Percentiles rank a stretch among this genome's conserved stretches.
Conservation (phyloP, 1,140 invertebrate genomes). For the Drosophila serrata region DNA sequence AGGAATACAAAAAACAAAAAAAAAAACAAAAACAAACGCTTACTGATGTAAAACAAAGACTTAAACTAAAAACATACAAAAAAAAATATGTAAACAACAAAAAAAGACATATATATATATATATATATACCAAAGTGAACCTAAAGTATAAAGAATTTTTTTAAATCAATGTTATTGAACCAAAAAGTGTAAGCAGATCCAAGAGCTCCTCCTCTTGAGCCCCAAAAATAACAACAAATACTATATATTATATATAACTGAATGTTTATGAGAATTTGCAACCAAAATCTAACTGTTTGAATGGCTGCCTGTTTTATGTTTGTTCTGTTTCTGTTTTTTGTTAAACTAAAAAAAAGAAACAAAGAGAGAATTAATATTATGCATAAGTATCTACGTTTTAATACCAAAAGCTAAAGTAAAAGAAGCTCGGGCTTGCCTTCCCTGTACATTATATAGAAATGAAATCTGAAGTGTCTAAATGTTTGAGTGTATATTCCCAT, state of each 20-base stretch:
- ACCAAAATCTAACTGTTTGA: slow-evolving; percentile 57
- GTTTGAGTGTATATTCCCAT: slow-evolving; percentile 31
- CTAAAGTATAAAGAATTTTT: slow-evolving; percentile 31
- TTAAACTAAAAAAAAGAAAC: slow-evolving; percentile 12
- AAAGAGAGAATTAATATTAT: background rate
- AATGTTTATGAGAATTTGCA: slow-evolving; percentile 58
- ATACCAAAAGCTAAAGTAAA: slow-evolving; percentile 4
- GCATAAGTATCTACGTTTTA: slow-evolving; percentile 37
- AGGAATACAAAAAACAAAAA: slow-evolving; percentile 36
- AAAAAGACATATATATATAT: background rate
- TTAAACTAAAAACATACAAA: slow-evolving; percentile 51
- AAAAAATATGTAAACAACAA: slow-evolving; percentile 7
- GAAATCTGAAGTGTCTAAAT: slow-evolving; percentile 26
- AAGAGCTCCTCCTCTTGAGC: background rate
- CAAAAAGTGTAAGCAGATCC: slow-evolving; percentile 25
- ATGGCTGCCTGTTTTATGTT: slow-evolving; percentile 34
- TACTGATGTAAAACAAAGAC: slow-evolving; percentile 83
- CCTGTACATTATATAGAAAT: slow-evolving; percentile 18
- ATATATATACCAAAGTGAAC: slow-evolving; percentile 31
- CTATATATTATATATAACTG: slow-evolving; percentile 47
- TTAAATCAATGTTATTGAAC: slow-evolving; percentile 45
- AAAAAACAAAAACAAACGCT: slow-evolving; percentile 67
- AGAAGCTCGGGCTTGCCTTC: slow-evolving; percentile 12
- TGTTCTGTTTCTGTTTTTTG: slow-evolving; percentile 15
- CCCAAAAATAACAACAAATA: slow-evolving; percentile 13